Conservation (phyloP, 2,113 vertebrate genomes). For the Ovis canadensis region DNA sequence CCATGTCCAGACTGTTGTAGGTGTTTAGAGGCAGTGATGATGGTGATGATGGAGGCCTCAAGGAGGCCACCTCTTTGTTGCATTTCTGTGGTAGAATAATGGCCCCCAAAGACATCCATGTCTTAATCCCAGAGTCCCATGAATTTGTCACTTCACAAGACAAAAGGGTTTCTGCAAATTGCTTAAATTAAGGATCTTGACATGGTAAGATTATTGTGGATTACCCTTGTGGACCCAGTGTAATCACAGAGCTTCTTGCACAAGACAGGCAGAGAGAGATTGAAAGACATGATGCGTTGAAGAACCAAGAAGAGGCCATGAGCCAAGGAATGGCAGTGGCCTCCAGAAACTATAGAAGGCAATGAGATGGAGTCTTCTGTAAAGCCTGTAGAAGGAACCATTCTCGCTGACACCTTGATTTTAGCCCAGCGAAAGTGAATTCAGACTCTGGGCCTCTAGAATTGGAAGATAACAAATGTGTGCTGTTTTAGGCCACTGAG, state of each 20-base stretch:
- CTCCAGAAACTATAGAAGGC: background rate
- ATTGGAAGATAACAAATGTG: background rate
- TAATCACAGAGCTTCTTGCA: background rate
- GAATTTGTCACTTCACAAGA: background rate
- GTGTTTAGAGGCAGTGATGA: background rate
- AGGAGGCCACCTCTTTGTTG: background rate
- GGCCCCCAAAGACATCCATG: background rate
- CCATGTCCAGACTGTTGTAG: too few species aligned
- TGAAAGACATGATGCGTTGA: background rate
- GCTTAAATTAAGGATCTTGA: background rate
- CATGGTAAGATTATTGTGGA: background rate
- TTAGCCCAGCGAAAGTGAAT: background rate
- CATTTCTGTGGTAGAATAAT: background rate
- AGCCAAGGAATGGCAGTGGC: background rate
- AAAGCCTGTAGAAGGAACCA: background rate
- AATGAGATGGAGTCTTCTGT: background rate
- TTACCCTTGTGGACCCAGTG: background rate
- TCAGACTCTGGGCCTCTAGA: background rate
- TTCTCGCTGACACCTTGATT: background rate
- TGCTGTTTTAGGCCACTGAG: background rate
- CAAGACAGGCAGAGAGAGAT: background rate
- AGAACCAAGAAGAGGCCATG: background rate
- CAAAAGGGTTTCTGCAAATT: background rate
- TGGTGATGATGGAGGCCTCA: background rate
- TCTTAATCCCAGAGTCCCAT: background rate